A percentile compares a stretch with the other conserved stretches of the same genome.
Evolutionary conservation across 1,140 invertebrate genomes (phyloP).

Genomic region (Nautilus pompilius): DNA sequence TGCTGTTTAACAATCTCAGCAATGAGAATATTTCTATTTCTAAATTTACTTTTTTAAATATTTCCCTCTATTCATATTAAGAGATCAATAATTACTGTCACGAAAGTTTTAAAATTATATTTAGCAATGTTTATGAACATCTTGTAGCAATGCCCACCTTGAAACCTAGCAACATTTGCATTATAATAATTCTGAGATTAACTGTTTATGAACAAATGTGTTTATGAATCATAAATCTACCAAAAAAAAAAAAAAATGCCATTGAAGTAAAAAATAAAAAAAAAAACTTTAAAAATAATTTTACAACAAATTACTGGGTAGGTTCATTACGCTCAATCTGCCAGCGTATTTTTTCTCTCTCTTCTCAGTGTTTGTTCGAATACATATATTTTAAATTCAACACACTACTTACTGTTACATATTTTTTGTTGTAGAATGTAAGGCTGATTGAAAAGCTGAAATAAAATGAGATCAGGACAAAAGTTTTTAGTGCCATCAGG

Average conservation of each 20-base stretch:
- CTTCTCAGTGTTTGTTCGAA: neutral
- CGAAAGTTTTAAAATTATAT: no score
- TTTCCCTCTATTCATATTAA: no score
- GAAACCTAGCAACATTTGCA: no score
- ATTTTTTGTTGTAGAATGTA: slow-evolving; percentile 95
- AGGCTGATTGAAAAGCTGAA: slow-evolving; percentile 87
- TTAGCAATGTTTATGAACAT: no score
- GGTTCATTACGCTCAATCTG: neutral
- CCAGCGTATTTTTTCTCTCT: neutral
- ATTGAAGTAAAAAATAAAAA: neutral
- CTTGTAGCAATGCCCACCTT: no score
- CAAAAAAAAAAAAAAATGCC: slow-evolving; percentile 1
- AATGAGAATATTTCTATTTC: no score
- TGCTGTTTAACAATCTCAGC: no score
- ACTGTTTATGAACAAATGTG: no score
- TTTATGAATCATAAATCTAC: no score
- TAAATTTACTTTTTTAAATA: no score
- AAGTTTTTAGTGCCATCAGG: slow-evolving; percentile 22
- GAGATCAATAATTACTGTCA: no score
- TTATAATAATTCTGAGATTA: no score
- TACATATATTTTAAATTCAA: neutral
- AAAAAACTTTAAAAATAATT: neutral
- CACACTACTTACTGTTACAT: slow-evolving; percentile 71
- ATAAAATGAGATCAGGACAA: slow-evolving; percentile 67
- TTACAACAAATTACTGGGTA: neutral